A percentile compares a stretch with the other conserved stretches of the same genome.
Conservation (phyloP, 1,140 invertebrate genomes). For the Drosophila athabasca region DNA sequence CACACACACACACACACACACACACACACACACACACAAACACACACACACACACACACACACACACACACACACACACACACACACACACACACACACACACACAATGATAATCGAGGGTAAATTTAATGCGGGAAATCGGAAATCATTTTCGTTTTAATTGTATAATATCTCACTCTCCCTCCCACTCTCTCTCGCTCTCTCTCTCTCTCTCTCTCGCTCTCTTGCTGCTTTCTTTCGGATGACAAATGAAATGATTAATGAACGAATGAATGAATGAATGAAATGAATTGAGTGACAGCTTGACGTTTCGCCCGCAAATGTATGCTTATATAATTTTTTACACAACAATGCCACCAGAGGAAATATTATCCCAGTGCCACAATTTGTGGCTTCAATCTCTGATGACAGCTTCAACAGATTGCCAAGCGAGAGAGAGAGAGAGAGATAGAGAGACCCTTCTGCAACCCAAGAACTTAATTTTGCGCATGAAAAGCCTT, state of each 20-base stretch:
- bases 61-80: background rate
- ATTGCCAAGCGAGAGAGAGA: conserved; percentile 10
- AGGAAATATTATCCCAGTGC: conserved; percentile 33
- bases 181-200: background rate
- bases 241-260: conserved; percentile 70
- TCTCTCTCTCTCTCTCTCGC: background rate
- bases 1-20: no score
- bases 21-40: no score
- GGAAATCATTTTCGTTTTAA: conserved; percentile 45
- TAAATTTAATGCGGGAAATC: conserved; percentile 14
- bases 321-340: conserved; percentile 61
- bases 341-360: conserved; percentile 18
- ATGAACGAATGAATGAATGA: conserved; percentile 22
- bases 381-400: conserved; percentile 26
- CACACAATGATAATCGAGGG: background rate
- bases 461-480: conserved; percentile 36
- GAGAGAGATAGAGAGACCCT: background rate
- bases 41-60: no score
- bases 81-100: no score
- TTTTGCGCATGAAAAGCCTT: conserved; percentile 61
- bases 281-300: conserved; percentile 33
- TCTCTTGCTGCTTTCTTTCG: background rate
- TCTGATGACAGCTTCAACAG: conserved; percentile 39
- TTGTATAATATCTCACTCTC: conserved; percentile 17
- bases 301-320: conserved; percentile 41